A percentile compares a stretch with the other conserved stretches of the same genome.
These are phyloP conservation scores for Mya arenaria DNA, from an alignment of 1,140 invertebrate species.

Conservation along the genomic window DNA sequence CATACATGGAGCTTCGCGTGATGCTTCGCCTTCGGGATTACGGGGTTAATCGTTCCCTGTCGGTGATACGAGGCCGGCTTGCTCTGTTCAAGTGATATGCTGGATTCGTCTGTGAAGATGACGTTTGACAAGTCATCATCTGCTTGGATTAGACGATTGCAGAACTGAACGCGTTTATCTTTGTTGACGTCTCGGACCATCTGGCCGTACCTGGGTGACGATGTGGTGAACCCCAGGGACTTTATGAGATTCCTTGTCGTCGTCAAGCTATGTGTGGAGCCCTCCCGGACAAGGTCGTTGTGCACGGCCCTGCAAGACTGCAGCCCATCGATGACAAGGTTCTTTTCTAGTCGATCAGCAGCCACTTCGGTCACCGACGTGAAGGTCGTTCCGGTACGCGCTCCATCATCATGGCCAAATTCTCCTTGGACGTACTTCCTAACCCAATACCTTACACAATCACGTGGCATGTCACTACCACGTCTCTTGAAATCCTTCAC, in stretches of 20 bases:
- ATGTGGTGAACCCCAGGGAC: background rate
- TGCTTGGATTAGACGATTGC: background rate
- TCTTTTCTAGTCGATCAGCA: slow-evolving; percentile 3
- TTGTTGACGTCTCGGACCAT: slow-evolving; percentile 7
- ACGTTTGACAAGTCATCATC: background rate
- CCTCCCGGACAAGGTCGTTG: background rate
- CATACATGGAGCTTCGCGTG: slow-evolving; percentile 4
- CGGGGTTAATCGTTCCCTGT: background rate
- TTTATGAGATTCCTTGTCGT: slow-evolving; percentile 4
- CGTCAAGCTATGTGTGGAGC: too few relatives aligned
- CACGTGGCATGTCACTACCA: too few relatives aligned
- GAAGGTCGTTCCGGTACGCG: too few relatives aligned
- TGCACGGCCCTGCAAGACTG: slow-evolving; percentile 1
- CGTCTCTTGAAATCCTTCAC: too few relatives aligned
- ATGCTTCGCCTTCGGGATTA: slow-evolving; percentile 5
- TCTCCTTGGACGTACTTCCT: too few relatives aligned
- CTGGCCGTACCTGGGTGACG: slow-evolving; percentile 6
- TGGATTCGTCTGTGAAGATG: slow-evolving; percentile 10
- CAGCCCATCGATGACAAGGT: background rate
- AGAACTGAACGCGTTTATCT: background rate
- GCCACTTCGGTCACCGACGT: too few relatives aligned
- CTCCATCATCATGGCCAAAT: too few relatives aligned
- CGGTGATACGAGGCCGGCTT: background rate
- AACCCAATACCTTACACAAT: too few relatives aligned
- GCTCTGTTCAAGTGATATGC: background rate